These are phyloP conservation scores for Semicossyphus pulcher DNA, from an alignment of 2,113 vertebrate species.

Conservation along the genomic window DNA sequence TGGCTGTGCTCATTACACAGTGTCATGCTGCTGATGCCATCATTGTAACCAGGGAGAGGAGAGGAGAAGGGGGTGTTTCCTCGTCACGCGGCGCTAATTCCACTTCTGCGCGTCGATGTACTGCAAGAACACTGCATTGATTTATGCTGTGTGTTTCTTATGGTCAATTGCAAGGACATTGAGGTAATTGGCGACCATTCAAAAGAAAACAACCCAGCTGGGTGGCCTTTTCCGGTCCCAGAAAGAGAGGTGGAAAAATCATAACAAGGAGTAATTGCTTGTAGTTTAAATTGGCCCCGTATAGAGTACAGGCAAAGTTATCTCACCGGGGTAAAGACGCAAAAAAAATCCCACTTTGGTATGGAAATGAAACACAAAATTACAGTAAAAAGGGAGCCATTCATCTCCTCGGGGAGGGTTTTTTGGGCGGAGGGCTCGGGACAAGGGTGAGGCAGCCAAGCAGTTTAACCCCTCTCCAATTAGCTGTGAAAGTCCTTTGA, in stretches of 20 bases:
- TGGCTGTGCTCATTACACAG: constrained; percentile 68
- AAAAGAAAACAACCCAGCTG: constrained; percentile 34
- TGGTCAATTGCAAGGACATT: constrained; percentile 25
- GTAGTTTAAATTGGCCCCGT: constrained; percentile 40
- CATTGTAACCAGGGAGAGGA: constrained; percentile 43
- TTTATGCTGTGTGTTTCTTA: constrained; percentile 47
- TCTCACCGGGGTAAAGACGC: neutral
- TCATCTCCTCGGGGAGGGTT: constrained; percentile 75
- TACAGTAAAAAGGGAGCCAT: constrained; percentile 79
- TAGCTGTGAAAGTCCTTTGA: constrained; percentile 85
- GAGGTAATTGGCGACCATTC: constrained; percentile 50
- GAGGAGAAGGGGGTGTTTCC: neutral
- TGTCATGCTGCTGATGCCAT: constrained; percentile 59
- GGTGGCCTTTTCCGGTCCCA: constrained; percentile 17
- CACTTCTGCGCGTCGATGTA: constrained; percentile 8
- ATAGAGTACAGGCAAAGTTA: constrained; percentile 35
- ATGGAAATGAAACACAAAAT: constrained; percentile 82
- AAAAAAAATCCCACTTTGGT: constrained; percentile 78
- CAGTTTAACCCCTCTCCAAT: constrained; percentile 89
- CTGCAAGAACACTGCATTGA: constrained; percentile 28
- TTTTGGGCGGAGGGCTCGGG: constrained; percentile 70
- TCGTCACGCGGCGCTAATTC: constrained; percentile 48
- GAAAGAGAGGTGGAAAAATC: neutral
- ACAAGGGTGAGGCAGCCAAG: constrained; percentile 82
- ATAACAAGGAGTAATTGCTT: constrained; percentile 38